These are phyloP conservation scores for Dione vanillae DNA, from an alignment of 2,888 invertebrate genomes.

Conservation along the genomic window DNA sequence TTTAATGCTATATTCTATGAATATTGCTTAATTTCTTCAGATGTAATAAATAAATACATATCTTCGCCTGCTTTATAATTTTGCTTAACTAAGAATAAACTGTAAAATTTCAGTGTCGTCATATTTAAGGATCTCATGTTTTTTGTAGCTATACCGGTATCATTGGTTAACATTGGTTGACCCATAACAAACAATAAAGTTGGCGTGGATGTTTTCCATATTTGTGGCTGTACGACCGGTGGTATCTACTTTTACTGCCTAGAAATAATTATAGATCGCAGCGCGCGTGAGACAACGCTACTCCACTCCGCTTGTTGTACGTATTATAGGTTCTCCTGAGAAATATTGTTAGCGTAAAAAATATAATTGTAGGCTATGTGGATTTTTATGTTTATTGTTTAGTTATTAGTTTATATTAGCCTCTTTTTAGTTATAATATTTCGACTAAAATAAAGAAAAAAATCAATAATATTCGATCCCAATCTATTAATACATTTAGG, in stretches of 20 bases:
- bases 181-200: conserved; percentile 54
- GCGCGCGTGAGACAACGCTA: conserved; percentile 39
- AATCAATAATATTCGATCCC: not conserved
- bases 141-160: conserved; percentile 66
- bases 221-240: conserved; percentile 49
- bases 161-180: conserved; percentile 65
- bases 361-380: conserved; percentile 7
- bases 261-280: conserved; percentile 43
- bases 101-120: not conserved
- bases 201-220: conserved; percentile 57
- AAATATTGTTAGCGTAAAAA: conserved; percentile 14
- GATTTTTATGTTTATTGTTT: not conserved
- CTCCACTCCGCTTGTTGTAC: conserved; percentile 6
- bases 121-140: conserved; percentile 60
- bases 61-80: not conserved
- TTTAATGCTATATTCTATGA: too few species aligned
- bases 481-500: not conserved
- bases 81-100: not conserved
- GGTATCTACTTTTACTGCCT: conserved; percentile 44
- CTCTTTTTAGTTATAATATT: not conserved
- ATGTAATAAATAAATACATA: not conserved
- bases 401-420: not conserved
- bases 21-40: too few species aligned
- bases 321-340: conserved; percentile 24
- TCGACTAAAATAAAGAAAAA: not conserved